Base-by-base conservation (phyloP, 2,113 vertebrate species). In the Sclerurus mexicanus region DNA sequence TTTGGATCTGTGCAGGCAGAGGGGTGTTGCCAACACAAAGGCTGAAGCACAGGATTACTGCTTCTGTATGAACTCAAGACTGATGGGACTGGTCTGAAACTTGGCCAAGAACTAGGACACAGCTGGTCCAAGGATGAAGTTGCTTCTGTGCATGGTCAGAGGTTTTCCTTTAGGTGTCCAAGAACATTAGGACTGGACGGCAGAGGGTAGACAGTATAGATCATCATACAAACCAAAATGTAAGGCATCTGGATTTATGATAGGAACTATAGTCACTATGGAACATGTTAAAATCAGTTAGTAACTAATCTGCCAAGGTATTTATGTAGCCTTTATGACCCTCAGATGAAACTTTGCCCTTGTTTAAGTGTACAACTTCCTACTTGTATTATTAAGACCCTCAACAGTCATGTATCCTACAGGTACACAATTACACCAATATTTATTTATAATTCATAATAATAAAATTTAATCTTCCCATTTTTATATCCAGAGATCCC, bases 21-120 rank as follows among this genome's bases (percentile, higher is more conserved):
- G 17, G 9, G 3, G 5, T 9, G 7, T 10, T 84, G 35, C 55
- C 14, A 33, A 28, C 16, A 47, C 0, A 1, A 77, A 67, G 35
- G 27, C 27, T 66, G 42, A 68, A 52, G 27, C 28, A 56, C 31
- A 76, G 72, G 85, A 60, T 50, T 28, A 42, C 28, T 7, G 5
- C 24, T 86, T 80, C 55, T 86, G 12, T 27, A 35, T 28, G 30
- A 92, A 73, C 6, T 58, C 33, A 50, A 63, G 42, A 28, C 37
- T 86, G 50, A 39, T 40, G 50, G 63, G 39, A 76, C 25, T 33
- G 31, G 49, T 71, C 27, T 24, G 63, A 88, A 82, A 74, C 15
- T 69, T 53, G 35, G 58, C 24, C 23, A 88, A 50, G 46, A 93
- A 80, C 64, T 37, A 33, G 20, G 72, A 53, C 58, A 86, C 23